Evolutionary conservation across 2,797 vertebrate genomes (phyloP).

Genomic region (Meda fulgida): DNA sequence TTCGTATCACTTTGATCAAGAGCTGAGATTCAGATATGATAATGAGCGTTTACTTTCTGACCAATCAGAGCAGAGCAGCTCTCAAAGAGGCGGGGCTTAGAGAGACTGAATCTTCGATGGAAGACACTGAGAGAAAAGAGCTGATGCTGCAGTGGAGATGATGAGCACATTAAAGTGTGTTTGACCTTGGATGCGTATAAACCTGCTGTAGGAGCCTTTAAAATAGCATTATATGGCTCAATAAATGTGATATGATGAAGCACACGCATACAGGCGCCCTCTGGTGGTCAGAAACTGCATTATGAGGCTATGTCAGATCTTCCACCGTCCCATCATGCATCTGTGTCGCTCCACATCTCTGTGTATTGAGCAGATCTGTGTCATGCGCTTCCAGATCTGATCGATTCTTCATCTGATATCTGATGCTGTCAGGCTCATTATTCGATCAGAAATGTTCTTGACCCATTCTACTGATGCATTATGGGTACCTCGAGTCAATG

Average conservation of each 20-base stretch:
- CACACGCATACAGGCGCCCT: background rate
- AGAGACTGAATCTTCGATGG: too few species aligned
- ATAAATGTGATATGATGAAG: background rate
- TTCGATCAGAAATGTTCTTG: background rate
- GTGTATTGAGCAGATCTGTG: background rate
- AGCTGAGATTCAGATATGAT: too few species aligned
- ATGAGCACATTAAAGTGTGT: too few species aligned
- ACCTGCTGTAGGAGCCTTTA: background rate
- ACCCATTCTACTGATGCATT: background rate
- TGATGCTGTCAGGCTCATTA: background rate
- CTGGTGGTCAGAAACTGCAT: constrained; percentile 29
- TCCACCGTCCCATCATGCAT: constrained; percentile 1
- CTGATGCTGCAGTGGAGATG: too few species aligned
- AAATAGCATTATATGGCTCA: background rate
- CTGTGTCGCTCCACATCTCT: constrained; percentile 33
- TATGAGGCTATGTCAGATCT: constrained; percentile 3
- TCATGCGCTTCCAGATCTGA: background rate
- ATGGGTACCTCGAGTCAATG: background rate
- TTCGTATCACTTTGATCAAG: too few species aligned
- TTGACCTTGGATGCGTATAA: too few species aligned
- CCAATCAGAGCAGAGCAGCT: too few species aligned
- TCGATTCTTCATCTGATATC: background rate
- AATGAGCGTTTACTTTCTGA: too few species aligned
- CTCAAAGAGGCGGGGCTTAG: too few species aligned
- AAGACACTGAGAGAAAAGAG: too few species aligned